Base-by-base conservation (phyloP, 2,888 invertebrate genomes). In the Melanotus villosus region DNA sequence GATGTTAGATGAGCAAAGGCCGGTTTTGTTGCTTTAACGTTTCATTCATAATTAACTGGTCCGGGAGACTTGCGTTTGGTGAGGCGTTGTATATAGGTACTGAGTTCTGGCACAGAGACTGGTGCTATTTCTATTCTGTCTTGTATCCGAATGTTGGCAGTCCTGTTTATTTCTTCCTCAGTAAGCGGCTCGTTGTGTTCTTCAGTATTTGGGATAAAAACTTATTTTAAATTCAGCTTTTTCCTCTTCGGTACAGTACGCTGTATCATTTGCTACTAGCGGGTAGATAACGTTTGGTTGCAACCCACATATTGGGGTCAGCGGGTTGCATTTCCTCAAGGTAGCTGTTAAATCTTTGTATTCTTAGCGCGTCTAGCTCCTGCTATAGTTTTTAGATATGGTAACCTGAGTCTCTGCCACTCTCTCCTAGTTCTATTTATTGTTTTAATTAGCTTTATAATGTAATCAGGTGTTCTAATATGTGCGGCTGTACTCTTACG, bases 251-350 rank as follows among this genome's bases (percentile, higher is more conserved):
- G 32, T 32, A 1, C 6, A 54, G 34, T 32, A 54, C 9, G 5
- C 34, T 12, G 36, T 38, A 38, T 38, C 14, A 14, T n/a, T n/a
- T n/a, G n/a, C n/a, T n/a, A n/a, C n/a, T n/a, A n/a, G n/a, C n/a
- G n/a, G n/a, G n/a, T n/a, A 45, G 12, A 3, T 19, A 3, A 19
- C 19, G 16, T 21, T 23, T 10, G 7, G 45, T 45, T 10, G 45
- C 45, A 7, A n/a, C 1, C 45, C 45, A 45, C 45, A 45, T 19
- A 45, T 18, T n/a, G n/a, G n/a, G n/a, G n/a, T n/a, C n/a, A n/a
- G n/a, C n/a, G n/a, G n/a, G n/a, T n/a, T 12, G 19, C 19, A 45
- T 10, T 45, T 45, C 16, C 12, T 45, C 21, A 5, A 45, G 19
- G 12, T 45, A 14, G 5, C 19, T 18, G 10, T 14, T 19, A n/a